Conservation (phyloP, 1,140 invertebrate species). For the Hycleus phaleratus region DNA sequence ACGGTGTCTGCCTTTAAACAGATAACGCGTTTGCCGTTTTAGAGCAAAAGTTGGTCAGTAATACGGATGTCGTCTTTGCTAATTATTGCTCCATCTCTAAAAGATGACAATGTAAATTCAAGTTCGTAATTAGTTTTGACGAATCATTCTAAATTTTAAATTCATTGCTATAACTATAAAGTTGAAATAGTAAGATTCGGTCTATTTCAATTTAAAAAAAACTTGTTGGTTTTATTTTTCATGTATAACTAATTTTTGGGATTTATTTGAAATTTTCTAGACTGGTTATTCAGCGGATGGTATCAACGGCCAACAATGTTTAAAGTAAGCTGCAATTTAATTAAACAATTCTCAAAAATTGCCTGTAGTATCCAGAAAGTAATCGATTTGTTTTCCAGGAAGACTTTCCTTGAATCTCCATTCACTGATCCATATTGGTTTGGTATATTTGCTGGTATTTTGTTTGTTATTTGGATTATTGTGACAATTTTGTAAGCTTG, state of each 20-base stretch:
- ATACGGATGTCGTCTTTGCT: too few relatives aligned
- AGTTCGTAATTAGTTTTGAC: too few relatives aligned
- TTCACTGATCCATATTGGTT: constrained; percentile 46
- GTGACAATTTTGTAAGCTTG: constrained; percentile 42
- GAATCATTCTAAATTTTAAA: too few relatives aligned
- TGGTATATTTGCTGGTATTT: constrained; percentile 40
- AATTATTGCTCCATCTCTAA: too few relatives aligned
- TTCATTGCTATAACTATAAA: too few relatives aligned
- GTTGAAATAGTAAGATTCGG: too few relatives aligned
- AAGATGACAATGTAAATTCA: too few relatives aligned
- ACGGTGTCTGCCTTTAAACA: too few relatives aligned
- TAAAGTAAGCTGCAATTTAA: constrained; percentile 39
- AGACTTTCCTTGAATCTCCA: constrained; percentile 43
- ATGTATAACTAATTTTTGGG: neutral
- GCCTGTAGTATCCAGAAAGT: neutral
- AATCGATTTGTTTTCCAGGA: constrained; percentile 33
- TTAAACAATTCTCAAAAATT: neutral
- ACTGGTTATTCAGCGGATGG: constrained; percentile 31
- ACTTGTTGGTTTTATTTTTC: too few relatives aligned
- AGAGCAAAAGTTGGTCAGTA: too few relatives aligned
- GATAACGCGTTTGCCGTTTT: too few relatives aligned
- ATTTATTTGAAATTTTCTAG: constrained; percentile 30
- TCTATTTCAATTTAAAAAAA: too few relatives aligned
- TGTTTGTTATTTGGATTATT: constrained; percentile 45
- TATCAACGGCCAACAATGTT: constrained; percentile 41